These are phyloP conservation scores for Dendrolimus kikuchii DNA, from an alignment of 1,140 invertebrate species.

Conservation along the genomic window DNA sequence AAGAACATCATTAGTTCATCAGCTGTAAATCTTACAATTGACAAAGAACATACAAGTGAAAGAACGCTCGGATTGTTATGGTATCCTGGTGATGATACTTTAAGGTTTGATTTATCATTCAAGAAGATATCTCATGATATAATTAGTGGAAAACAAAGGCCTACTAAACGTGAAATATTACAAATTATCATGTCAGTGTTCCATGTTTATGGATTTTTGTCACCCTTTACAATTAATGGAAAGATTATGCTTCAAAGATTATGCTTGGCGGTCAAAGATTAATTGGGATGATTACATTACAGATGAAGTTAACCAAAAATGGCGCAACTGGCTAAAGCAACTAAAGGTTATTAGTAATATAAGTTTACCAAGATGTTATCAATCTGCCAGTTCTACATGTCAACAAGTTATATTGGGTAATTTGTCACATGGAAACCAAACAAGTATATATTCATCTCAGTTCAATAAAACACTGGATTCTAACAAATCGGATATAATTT, in stretches of 20 bases:
- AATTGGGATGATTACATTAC: conserved; percentile 11
- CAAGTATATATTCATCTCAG: background rate
- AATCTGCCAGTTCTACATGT: background rate
- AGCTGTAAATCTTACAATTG: too few relatives aligned
- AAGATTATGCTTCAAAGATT: conserved; percentile 14
- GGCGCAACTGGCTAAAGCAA: conserved; percentile 11
- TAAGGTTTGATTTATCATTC: too few relatives aligned
- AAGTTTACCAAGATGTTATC: conserved; percentile 12
- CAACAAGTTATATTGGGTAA: background rate
- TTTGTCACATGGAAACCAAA: background rate
- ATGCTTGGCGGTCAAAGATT: conserved; percentile 14
- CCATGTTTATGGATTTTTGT: too few relatives aligned
- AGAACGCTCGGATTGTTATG: too few relatives aligned
- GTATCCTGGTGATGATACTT: too few relatives aligned
- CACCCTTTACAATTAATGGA: conserved; percentile 16
- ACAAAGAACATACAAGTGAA: too few relatives aligned
- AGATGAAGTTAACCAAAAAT: conserved; percentile 8
- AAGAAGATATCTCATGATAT: too few relatives aligned
- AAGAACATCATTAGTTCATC: too few relatives aligned
- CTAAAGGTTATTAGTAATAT: background rate
- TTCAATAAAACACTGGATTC: background rate
- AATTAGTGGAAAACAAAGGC: too few relatives aligned
- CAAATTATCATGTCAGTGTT: too few relatives aligned
- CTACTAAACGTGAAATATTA: too few relatives aligned
- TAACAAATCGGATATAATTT: background rate